A percentile compares a stretch with the other conserved stretches of the same genome.
These are phyloP conservation scores for Hylaeus anthracinus DNA, from an alignment of 1,140 invertebrate species.

Conservation along the genomic window DNA sequence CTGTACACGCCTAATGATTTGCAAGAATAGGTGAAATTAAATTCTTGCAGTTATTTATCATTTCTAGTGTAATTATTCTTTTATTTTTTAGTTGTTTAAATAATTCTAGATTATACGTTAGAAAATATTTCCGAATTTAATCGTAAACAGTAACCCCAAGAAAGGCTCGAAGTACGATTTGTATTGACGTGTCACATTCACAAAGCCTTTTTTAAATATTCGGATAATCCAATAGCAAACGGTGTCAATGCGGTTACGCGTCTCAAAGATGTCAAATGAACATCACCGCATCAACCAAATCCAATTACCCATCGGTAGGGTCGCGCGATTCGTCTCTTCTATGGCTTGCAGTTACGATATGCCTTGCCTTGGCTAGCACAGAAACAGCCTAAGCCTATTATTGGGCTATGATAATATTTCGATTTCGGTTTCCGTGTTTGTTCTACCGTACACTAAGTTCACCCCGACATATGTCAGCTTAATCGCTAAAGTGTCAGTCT, in stretches of 20 bases:
- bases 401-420: conserved; percentile 74
- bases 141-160: too few species aligned
- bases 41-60: too few species aligned
- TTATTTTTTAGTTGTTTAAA: too few species aligned
- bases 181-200: neutral
- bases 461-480: conserved; percentile 56
- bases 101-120: too few species aligned
- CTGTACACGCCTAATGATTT: too few species aligned
- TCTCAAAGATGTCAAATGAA: conserved; percentile 78
- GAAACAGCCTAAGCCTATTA: conserved; percentile 74
- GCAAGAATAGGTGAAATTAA: too few species aligned
- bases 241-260: conserved; percentile 64
- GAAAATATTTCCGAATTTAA: too few species aligned
- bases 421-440: conserved; percentile 63
- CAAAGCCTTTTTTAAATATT: conserved; percentile 59
- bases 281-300: conserved; percentile 74
- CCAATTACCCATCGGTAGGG: conserved; percentile 72
- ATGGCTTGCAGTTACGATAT: conserved; percentile 42
- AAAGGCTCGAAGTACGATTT: neutral
- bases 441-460: conserved; percentile 43
- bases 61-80: too few species aligned
- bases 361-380: conserved; percentile 47
- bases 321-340: conserved; percentile 59
- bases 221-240: conserved; percentile 67
- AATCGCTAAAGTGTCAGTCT: conserved; percentile 14